Base-by-base conservation (phyloP, 2,113 vertebrate genomes). In the Numenius arquata region DNA sequence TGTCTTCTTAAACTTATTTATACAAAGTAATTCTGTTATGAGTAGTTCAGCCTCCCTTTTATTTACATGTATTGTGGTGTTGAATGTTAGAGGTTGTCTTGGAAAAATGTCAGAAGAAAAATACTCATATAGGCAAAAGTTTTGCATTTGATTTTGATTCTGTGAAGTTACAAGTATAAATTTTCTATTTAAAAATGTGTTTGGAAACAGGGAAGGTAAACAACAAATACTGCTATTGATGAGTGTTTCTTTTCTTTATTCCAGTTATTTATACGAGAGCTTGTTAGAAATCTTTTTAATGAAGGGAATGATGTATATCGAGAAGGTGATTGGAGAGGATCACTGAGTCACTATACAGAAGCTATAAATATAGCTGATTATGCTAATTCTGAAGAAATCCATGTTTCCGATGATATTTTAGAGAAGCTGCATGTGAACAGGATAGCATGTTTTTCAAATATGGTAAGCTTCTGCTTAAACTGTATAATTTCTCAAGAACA, bases 341-440 rank as follows among this genome's bases (percentile, higher is more conserved):
- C 99, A 12, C 96, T 99, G 61, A 99, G 98, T 95, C 99, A 99
- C 93, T 99, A 99, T 93, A 99, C 99, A 0, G 99, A 99, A 97
- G 99, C 99, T 79, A 97, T 99, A 97, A 99, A 97, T 92, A 98
- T 99, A 91, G 98, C 99, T 13, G 99, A 99, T 50, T 99, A 99
- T 93, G 99, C 99, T 3, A 98, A 98, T 88, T 99, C 99, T 8
- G 99, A 99, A 96, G 99, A 99, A 20, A 99, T 99, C 90, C 89
- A 96, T 45, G 96, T 99, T 90, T 97, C 98, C 81, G 97, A 93
- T 90, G 97, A 98, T 96, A 97, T 98, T 71, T 94, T 98, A 93
- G 99, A 99, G 96, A 99, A 98, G 78, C 97, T 99, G 52, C 98
- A 99, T 20, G 98, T 99, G 88, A 99, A 99, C 97, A 99, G 99